A percentile compares a stretch with the other conserved stretches of the same genome.
These are phyloP conservation scores for Promerops cafer DNA, from an alignment of 2,113 vertebrate genomes.

Conservation along the genomic window DNA sequence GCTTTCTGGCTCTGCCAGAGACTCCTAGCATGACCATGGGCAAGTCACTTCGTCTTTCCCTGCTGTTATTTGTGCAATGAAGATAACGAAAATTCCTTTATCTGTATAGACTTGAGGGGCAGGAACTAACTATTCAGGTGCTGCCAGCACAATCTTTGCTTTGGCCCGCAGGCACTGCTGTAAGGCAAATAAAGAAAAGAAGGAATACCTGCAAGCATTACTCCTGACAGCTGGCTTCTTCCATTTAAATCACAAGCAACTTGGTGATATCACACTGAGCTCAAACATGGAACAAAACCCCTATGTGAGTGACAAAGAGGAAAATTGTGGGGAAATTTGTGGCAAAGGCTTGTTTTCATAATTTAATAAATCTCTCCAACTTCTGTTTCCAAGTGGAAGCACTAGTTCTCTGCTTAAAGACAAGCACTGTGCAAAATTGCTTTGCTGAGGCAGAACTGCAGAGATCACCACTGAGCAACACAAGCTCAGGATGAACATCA, in stretches of 20 bases:
- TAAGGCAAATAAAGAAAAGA: constrained; percentile 51
- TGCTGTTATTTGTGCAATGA: not conserved
- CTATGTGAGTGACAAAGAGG: not conserved
- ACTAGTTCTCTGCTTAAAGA: not conserved
- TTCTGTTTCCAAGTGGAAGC: not conserved
- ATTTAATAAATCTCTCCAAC: not conserved
- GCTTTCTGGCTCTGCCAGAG: not conserved
- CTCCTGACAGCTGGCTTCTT: not conserved
- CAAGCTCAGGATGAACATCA: not conserved
- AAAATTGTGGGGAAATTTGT: not conserved
- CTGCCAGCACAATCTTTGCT: constrained; percentile 19
- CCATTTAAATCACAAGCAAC: constrained; percentile 28
- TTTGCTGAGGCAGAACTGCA: not conserved
- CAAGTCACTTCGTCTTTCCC: not conserved
- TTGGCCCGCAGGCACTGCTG: constrained; percentile 32
- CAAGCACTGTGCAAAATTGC: not conserved
- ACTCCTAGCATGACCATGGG: not conserved
- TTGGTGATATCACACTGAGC: not conserved
- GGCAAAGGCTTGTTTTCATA: not conserved
- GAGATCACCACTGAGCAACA: rapidly evolving
- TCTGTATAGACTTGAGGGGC: not conserved
- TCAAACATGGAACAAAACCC: not conserved
- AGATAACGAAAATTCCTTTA: constrained; percentile 19
- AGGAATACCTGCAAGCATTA: constrained; percentile 35
- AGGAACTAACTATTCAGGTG: not conserved